These are phyloP conservation scores for Propithecus perrieri DNA, from an alignment of 2,797 vertebrate genomes.

Conservation along the genomic window DNA sequence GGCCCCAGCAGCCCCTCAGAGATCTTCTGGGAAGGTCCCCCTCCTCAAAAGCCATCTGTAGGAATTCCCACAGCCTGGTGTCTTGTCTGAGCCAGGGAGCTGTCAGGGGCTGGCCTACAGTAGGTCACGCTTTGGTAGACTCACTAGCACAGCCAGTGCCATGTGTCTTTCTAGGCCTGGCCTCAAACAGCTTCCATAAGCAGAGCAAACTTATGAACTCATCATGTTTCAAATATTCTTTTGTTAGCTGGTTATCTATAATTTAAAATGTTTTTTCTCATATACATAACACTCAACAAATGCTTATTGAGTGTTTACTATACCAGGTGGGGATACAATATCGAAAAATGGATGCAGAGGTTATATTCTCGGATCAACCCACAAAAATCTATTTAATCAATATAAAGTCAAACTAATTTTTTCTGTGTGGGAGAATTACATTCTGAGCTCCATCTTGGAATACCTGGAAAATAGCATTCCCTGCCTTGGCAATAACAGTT, in stretches of 20 bases:
- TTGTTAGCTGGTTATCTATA: background rate
- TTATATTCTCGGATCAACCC: background rate
- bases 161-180: background rate
- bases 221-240: background rate
- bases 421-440: background rate
- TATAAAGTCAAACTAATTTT: conserved; percentile 17
- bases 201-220: background rate
- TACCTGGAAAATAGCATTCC: conserved; percentile 74
- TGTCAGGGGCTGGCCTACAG: background rate
- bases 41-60: background rate
- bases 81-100: background rate
- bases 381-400: background rate
- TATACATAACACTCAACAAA: background rate
- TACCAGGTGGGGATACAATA: background rate
- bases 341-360: background rate
- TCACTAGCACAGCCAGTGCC: background rate
- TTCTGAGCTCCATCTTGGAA: conserved; percentile 43
- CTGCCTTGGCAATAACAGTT: conserved; percentile 46
- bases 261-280: conserved; percentile 26
- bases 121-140: background rate
- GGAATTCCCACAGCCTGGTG: background rate
- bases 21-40: background rate
- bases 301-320: background rate
- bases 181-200: background rate
- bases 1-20: background rate